Base-by-base conservation (phyloP, 1,140 invertebrate genomes). In the Chymomyza costata region DNA sequence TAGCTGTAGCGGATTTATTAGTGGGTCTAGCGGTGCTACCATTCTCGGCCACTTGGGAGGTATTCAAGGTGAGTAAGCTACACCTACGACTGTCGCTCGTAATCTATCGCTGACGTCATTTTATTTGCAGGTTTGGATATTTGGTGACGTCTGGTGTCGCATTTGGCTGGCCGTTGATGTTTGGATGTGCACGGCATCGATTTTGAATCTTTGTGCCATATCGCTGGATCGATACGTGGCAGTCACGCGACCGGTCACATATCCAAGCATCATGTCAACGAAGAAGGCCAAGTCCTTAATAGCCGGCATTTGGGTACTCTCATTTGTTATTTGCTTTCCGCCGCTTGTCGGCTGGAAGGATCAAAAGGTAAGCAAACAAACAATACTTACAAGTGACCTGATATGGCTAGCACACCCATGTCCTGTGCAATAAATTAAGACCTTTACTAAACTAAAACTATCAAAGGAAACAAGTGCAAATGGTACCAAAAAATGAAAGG, bases 251-350 rank as follows among this genome's bases (percentile, higher is more conserved):
- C 96, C 97, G 0, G 93, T 99, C 44, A 93, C 91, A 69, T 99
- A 99, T 87, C 94, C 96, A 1, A 92, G 92, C 86, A 93, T 96
- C 62, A 97, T 97, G 94, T 97, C 96, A 48, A 91, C 92, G 51
- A 92, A 90, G 63, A 87, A 95, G 63, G 96, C 96, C 0, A 96
- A 95, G 80, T 87, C 94, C 11, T 89, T 98, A 54, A 97, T 99
- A 13, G 94, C 92, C 31, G 90, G 90, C 3, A 93, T 98, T 3
- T 99, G 97, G 97, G 90, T 97, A 38, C 88, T 98, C 25, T 97
- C 95, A 43, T 97, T 98, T 78, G 92, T 98, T 64, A 97, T 99
- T 51, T 99, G 97, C 86, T 96, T 99, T 82, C 97, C 97, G 19
- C 97, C 97, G 3, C 86, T 99, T 25, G 94, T 98, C 14, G 96